These are phyloP conservation scores for Nephrocerus scutellatus DNA, from an alignment of 2,888 invertebrate species.

Conservation along the genomic window DNA sequence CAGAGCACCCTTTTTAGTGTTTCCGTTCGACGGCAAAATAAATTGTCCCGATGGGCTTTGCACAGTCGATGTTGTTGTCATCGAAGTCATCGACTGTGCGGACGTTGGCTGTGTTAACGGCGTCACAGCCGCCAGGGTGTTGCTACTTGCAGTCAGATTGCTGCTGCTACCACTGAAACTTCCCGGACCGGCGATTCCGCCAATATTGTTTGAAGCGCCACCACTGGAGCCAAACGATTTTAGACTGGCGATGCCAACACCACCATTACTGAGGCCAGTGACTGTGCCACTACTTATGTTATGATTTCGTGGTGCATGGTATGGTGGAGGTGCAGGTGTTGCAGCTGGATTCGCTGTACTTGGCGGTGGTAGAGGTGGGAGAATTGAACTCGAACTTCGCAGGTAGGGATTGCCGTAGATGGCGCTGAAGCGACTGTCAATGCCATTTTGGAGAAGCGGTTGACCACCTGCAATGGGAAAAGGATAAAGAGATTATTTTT, in stretches of 20 bases:
- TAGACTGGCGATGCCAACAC: constrained; percentile 49
- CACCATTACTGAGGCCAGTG: constrained; percentile 46
- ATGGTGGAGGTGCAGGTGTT: constrained; percentile 75
- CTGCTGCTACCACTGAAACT: constrained; percentile 55
- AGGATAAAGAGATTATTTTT: neutral
- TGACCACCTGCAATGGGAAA: constrained; percentile 40
- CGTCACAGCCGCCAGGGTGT: constrained; percentile 40
- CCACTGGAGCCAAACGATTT: constrained; percentile 45
- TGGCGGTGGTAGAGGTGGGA: constrained; percentile 52
- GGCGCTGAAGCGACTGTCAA: constrained; percentile 65
- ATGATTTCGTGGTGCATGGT: constrained; percentile 49
- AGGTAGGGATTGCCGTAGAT: constrained; percentile 86
- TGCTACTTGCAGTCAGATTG: constrained; percentile 42
- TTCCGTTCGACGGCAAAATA: constrained; percentile 47
- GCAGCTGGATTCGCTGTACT: constrained; percentile 69
- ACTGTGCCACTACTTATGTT: constrained; percentile 34
- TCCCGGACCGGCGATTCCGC: constrained; percentile 53
- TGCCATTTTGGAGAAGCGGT: constrained; percentile 46
- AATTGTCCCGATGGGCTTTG: constrained; percentile 48
- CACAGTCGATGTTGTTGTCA: constrained; percentile 58
- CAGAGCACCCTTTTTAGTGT: constrained; percentile 49
- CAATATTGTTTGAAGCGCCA: constrained; percentile 46
- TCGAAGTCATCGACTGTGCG: constrained; percentile 55
- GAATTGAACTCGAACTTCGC: constrained; percentile 56
- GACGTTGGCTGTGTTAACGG: constrained; percentile 53